Evolutionary conservation across 2,113 vertebrate species (phyloP).

Genomic region (Dromas ardeola): DNA sequence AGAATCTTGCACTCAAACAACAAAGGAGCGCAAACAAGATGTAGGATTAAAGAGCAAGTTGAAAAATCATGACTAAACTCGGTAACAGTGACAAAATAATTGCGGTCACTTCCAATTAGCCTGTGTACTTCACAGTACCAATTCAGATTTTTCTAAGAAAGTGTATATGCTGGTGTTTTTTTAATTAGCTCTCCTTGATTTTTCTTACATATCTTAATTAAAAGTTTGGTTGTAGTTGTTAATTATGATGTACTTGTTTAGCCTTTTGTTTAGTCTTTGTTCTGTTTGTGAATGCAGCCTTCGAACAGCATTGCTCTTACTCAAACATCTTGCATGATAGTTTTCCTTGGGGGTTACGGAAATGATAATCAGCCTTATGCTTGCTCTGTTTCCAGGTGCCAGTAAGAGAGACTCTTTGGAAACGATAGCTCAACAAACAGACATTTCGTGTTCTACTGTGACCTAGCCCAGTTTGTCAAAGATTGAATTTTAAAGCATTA

Average conservation of each 20-base stretch:
- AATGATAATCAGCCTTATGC: conserved; percentile 65
- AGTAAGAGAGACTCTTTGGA: conserved; percentile 34
- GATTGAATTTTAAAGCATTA: neutral
- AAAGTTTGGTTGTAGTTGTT: conserved; percentile 53
- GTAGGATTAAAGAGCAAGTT: conserved; percentile 10
- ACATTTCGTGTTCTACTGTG: neutral
- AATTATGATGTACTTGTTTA: conserved; percentile 59
- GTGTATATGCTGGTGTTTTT: neutral
- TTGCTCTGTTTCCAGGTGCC: conserved; percentile 58
- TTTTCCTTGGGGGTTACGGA: conserved; percentile 61
- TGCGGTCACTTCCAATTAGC: conserved; percentile 49
- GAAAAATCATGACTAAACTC: conserved; percentile 4
- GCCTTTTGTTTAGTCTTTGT: conserved; percentile 59
- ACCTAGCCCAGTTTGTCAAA: neutral
- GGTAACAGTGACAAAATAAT: conserved; percentile 20
- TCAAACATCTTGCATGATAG: conserved; percentile 45
- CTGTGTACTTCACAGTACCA: neutral
- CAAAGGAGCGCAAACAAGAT: neutral
- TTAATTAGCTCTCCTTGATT: conserved; percentile 39
- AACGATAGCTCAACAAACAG: conserved; percentile 20
- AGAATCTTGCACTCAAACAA: neutral
- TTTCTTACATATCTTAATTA: conserved; percentile 52
- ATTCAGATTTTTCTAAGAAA: conserved; percentile 9
- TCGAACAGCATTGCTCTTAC: conserved; percentile 42
- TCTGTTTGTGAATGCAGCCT: conserved; percentile 60